Base-by-base conservation (phyloP, 2,797 vertebrate species). In the Lepus townsendii region DNA sequence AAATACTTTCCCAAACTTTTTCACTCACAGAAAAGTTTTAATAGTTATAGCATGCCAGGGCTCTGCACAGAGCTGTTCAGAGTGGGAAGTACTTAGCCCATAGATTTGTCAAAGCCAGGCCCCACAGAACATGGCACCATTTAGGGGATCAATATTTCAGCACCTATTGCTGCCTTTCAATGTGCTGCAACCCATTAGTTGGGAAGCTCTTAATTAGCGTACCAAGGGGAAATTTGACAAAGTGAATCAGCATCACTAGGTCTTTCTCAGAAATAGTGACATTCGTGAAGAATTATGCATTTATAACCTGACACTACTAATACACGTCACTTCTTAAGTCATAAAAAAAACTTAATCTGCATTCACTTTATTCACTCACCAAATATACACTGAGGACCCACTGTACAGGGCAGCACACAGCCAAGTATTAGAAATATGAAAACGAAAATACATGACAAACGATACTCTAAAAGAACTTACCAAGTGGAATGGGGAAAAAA, bases 191-290 rank as follows among this genome's bases (percentile, higher is more conserved):
- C 16, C n/a, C 35, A 93, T 27, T 50, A 77, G 42, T 0, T 94
- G 35, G 69, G 75, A 92, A 94, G 42, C 54, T 69, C 42, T 78
- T 10, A 85, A 90, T 88, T 32, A 32, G 62, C 75, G 27, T 38
- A 82, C 14, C 27, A 92, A 47, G 85, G 32, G 90, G n/a, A 62
- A 96, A 72, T n/a, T 12, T 60, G 50, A 27, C 80, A 92, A 79
- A 62, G 52, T 50, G 16, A 52, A 24, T 50, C 94, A 84, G 82
- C 30, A 65, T 50, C 26, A 93, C 11, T 35, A 32, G 32, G 6
- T 77, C 92, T 90, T 71, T 83, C 78, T 88, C 50, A 80, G 27
- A 8, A 27, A 6, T 73, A 30, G 5, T 76, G 32, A 78, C 69
- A 79, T 42, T 93, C 35, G 86, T 16, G 63, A 87, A 93, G n/a